Evolutionary conservation across 2,113 vertebrate species (phyloP).

Genomic region (Spilogale gracilis): DNA sequence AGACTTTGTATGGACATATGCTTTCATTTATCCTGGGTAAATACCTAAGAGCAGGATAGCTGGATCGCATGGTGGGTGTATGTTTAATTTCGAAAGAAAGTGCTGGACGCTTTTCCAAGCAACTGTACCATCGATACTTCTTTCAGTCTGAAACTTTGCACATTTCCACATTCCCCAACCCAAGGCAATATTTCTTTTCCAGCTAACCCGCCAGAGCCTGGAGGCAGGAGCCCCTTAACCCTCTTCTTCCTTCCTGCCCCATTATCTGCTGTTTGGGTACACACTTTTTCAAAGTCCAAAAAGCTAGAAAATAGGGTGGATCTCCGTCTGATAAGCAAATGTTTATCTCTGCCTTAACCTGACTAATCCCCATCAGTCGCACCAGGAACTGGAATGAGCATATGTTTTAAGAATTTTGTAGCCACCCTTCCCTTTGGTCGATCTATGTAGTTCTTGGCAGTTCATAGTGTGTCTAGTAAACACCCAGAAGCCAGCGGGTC

Average conservation of each 20-base stretch:
- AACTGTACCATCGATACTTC: background rate
- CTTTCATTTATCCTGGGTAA: slow-evolving; percentile 34
- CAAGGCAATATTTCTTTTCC: background rate
- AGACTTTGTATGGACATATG: background rate
- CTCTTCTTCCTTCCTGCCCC: background rate
- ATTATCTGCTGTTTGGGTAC: background rate
- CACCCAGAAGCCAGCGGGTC: slow-evolving; percentile 12
- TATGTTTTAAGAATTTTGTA: slow-evolving; percentile 42
- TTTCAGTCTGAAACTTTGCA: background rate
- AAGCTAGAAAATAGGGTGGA: slow-evolving; percentile 1
- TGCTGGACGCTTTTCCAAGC: slow-evolving; percentile 2
- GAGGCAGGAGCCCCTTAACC: background rate
- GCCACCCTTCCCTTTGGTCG: slow-evolving; percentile 58
- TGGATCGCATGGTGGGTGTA: background rate
- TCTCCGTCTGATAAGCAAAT: slow-evolving; percentile 22
- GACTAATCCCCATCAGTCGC: slow-evolving; percentile 41
- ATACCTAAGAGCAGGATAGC: background rate
- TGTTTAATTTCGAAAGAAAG: background rate
- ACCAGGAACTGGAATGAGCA: background rate
- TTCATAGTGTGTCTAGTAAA: slow-evolving; percentile 1
- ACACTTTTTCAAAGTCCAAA: background rate
- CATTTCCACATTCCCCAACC: background rate
- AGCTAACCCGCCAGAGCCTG: background rate
- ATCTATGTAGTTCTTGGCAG: background rate
- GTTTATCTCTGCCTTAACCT: slow-evolving; percentile 42